Evolutionary conservation across 37 sponge, comb jelly and placozoan genomes (phyloP).

Genomic region (Eunapius fragilis): DNA sequence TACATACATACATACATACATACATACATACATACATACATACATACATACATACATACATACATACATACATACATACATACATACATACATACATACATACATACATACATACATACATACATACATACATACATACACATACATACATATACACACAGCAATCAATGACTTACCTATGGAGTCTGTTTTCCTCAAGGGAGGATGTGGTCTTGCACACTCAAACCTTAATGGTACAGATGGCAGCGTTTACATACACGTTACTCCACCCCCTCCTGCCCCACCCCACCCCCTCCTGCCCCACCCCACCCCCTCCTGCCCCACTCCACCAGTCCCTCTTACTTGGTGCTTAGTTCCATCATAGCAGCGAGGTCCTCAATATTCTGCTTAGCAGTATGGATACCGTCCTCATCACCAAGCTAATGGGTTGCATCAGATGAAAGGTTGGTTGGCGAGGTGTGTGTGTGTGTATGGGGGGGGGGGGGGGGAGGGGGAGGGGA

Average conservation of each 20-base stretch:
- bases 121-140: too few relatives aligned
- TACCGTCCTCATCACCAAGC: constrained; percentile 54
- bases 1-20: too few relatives aligned
- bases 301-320: too few relatives aligned
- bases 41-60: neutral
- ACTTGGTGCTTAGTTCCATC: constrained; percentile 32
- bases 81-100: neutral
- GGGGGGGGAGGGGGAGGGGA: neutral
- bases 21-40: too few relatives aligned
- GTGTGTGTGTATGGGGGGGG: neutral
- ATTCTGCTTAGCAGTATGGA: constrained; percentile 54
- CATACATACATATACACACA: too few relatives aligned
- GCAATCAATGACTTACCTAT: too few relatives aligned
- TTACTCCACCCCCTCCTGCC: too few relatives aligned
- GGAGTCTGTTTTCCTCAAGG: too few relatives aligned
- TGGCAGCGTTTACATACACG: too few relatives aligned
- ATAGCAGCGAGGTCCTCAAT: constrained; percentile 33
- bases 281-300: too few relatives aligned
- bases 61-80: neutral
- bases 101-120: constrained; percentile 3
- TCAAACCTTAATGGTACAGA: too few relatives aligned
- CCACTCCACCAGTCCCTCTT: neutral
- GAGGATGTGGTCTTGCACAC: too few relatives aligned
- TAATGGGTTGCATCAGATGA: neutral
- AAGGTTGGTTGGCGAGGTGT: neutral